Conservation (phyloP, 2,113 vertebrate species). For the Podilymbus podiceps region DNA sequence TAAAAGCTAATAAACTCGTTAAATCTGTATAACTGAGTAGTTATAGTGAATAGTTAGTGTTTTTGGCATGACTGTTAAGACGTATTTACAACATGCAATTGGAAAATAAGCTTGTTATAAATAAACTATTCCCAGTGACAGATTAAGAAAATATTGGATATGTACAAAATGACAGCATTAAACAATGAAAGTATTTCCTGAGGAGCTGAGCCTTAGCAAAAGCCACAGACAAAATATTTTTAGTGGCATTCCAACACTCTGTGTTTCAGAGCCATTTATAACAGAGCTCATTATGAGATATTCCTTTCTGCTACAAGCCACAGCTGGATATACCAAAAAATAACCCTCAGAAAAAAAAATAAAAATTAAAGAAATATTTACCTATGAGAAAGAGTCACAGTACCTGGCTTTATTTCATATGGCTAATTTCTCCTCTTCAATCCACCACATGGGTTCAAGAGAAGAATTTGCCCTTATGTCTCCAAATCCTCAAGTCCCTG, state of each 20-base stretch:
- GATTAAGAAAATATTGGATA: constrained; percentile 68
- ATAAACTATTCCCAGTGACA: constrained; percentile 59
- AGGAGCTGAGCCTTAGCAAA: constrained; percentile 59
- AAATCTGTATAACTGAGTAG: neutral
- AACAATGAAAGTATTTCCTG: constrained; percentile 67
- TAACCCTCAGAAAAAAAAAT: neutral
- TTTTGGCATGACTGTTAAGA: constrained; percentile 26
- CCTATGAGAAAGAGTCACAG: constrained; percentile 17
- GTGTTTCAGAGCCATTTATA: constrained; percentile 66
- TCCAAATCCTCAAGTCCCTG: neutral
- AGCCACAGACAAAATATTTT: constrained; percentile 69
- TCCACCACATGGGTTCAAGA: neutral
- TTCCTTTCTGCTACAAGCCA: constrained; percentile 50
- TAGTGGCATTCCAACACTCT: constrained; percentile 62
- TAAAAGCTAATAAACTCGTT: constrained; percentile 36
- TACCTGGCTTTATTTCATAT: constrained; percentile 49
- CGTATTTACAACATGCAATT: constrained; percentile 56
- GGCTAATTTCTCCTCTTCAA: neutral
- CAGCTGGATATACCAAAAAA: constrained; percentile 62
- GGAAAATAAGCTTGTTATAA: constrained; percentile 66
- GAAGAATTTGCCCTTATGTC: constrained; percentile 36
- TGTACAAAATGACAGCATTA: constrained; percentile 69
- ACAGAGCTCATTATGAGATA: constrained; percentile 64
- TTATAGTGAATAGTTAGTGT: constrained; percentile 10
- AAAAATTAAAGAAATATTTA: constrained; percentile 54